phyloP scores from a whole-genome alignment of 2,888 invertebrate genomes.

The Orthonychiurus folsomi region DNA sequence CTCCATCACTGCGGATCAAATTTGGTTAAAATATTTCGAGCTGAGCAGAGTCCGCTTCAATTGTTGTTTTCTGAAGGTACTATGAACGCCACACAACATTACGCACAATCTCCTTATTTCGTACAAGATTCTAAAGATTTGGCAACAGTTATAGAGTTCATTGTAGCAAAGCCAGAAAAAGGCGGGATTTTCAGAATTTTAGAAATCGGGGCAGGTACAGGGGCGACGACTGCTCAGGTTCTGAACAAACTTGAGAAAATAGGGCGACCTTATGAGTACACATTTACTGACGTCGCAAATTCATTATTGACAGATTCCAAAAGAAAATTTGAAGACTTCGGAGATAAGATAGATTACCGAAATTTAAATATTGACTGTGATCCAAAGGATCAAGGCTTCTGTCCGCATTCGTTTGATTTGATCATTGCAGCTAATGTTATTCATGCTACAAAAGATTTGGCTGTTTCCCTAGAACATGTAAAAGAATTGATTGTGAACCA shows the following conservation, averaged over 20 bases:
- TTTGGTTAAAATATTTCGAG: neutral
- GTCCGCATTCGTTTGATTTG: neutral
- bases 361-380: constrained; percentile 5
- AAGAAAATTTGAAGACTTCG: neutral
- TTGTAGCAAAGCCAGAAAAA: neutral
- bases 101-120: neutral
- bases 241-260: neutral
- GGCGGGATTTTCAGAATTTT: constrained; percentile 3
- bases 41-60: neutral
- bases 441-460: constrained; percentile 8
- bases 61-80: neutral
- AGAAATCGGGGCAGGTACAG: constrained; percentile 14
- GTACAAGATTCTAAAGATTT: neutral
- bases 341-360: neutral
- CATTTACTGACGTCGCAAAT: constrained; percentile 6
- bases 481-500: neutral
- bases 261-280: neutral
- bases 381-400: constrained; percentile 6
- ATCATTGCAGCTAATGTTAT: constrained; percentile 4
- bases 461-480: neutral
- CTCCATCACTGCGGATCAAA: neutral
- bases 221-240: neutral
- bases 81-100: neutral
- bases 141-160: neutral
- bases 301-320: neutral